phyloP scores from a whole-genome alignment of 2,113 vertebrate species.

The Pogonocichla stellata region DNA sequence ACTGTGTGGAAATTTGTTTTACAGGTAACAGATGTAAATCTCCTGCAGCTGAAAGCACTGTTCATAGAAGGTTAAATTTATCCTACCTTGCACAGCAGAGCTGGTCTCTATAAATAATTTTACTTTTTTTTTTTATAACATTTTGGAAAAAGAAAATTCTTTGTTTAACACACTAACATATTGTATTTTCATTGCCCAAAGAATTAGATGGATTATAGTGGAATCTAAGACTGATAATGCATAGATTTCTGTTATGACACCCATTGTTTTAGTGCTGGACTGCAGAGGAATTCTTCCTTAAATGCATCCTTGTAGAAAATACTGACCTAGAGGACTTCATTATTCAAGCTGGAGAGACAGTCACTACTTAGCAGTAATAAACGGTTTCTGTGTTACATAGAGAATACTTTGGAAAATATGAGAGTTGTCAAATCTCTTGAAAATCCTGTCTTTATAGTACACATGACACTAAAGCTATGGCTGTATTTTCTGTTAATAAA shows the following conservation, averaged over 20 bases:
- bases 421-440: slow-evolving; percentile 81
- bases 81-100: slow-evolving; percentile 11
- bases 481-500: slow-evolving; percentile 87
- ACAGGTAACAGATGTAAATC: slow-evolving; percentile 61
- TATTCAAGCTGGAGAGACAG: slow-evolving; percentile 86
- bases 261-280: slow-evolving; percentile 88
- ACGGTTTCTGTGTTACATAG: slow-evolving; percentile 83
- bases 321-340: slow-evolving; percentile 91
- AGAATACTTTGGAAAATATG: slow-evolving; percentile 81
- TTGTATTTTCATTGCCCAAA: slow-evolving; percentile 73
- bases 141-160: slow-evolving; percentile 72
- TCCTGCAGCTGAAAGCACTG: slow-evolving; percentile 9
- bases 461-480: slow-evolving; percentile 79
- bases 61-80: slow-evolving; percentile 69
- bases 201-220: slow-evolving; percentile 89
- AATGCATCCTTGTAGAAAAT: slow-evolving; percentile 94
- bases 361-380: slow-evolving; percentile 88
- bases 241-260: slow-evolving; percentile 87
- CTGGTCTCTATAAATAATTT: slow-evolving; percentile 73
- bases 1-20: neutral
- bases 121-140: slow-evolving; percentile 72
- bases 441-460: slow-evolving; percentile 84
- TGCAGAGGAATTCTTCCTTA: slow-evolving; percentile 84
- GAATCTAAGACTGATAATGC: slow-evolving; percentile 86
- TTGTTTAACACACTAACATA: slow-evolving; percentile 81